These are phyloP conservation scores for Melanostoma scalare DNA, from an alignment of 2,888 invertebrate species.

Conservation along the genomic window DNA sequence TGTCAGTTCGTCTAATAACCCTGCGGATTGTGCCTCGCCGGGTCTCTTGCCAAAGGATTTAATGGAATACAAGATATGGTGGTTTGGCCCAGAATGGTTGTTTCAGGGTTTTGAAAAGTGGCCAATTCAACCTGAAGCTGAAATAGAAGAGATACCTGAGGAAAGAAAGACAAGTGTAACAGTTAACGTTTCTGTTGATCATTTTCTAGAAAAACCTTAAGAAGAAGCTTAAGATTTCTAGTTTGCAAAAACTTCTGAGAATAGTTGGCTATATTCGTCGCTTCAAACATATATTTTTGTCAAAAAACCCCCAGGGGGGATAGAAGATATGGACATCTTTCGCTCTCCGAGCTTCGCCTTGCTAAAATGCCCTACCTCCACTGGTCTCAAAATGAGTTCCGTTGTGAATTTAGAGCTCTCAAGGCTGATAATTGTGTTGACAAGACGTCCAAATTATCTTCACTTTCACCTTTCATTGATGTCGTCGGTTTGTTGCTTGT, in stretches of 20 bases:
- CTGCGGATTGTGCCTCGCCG: conserved; percentile 24
- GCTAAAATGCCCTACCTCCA: conserved; percentile 11
- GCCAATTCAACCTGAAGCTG: conserved; percentile 8
- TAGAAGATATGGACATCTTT: conserved; percentile 23
- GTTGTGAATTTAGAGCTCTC: conserved; percentile 16
- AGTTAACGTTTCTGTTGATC: conserved; percentile 18
- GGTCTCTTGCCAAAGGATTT: conserved; percentile 16
- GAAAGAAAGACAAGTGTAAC: conserved; percentile 1
- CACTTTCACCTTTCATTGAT: conserved; percentile 32
- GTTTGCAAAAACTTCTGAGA: conserved; percentile 18
- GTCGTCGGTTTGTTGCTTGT: conserved; percentile 22
- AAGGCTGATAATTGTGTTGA: conserved; percentile 20
- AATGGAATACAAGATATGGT: conserved; percentile 32
- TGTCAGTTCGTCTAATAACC: conserved; percentile 1
- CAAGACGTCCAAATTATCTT: conserved; percentile 14
- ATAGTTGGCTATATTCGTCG: conserved; percentile 30
- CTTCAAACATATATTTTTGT: conserved; percentile 10
- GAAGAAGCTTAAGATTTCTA: not conserved
- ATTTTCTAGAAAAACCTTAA: conserved; percentile 17
- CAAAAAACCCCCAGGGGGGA: not conserved
- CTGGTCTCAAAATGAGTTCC: conserved; percentile 26
- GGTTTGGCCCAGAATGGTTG: conserved; percentile 28
- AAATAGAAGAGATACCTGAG: conserved; percentile 10
- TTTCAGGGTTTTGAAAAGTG: not conserved
- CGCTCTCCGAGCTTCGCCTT: conserved; percentile 15